Evolutionary conservation across 2,888 invertebrate species (phyloP).

Genomic region (Proisotoma minuta): DNA sequence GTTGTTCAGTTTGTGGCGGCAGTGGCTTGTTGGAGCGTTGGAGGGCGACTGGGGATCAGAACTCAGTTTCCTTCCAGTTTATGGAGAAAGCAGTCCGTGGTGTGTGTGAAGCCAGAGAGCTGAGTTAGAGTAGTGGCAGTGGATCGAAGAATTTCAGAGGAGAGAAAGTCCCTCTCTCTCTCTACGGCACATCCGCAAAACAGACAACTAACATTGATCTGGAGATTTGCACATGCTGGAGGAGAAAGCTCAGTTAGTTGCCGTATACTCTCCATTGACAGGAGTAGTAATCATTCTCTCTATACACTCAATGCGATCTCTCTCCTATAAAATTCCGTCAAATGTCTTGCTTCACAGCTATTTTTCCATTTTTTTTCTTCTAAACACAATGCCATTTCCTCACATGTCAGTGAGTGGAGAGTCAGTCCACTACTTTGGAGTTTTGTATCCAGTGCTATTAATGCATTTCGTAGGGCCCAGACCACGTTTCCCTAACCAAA

Average conservation of each 20-base stretch:
- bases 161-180: slow-evolving; percentile 4
- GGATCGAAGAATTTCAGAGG: slow-evolving; percentile 22
- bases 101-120: slow-evolving; percentile 1
- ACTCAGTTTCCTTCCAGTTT: no score
- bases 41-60: slow-evolving; percentile 37
- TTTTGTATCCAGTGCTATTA: no score
- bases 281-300: neutral
- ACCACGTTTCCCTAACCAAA: no score
- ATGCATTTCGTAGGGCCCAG: no score
- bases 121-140: neutral
- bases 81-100: no score
- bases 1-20: slow-evolving; percentile 9
- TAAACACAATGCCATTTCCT: no score
- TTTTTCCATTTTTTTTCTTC: slow-evolving; percentile 3
- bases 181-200: slow-evolving; percentile 46
- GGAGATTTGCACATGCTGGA: slow-evolving; percentile 45
- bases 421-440: no score
- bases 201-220: slow-evolving; percentile 44
- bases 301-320: slow-evolving; percentile 6
- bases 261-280: neutral
- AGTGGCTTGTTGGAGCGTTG: slow-evolving; percentile 30
- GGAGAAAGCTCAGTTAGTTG: slow-evolving; percentile 14
- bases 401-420: no score
- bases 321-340: slow-evolving; percentile 26
- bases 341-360: slow-evolving; percentile 23